Evolutionary conservation across 2,888 invertebrate species (phyloP).

Genomic region (Rhyacophila evoluta): DNA sequence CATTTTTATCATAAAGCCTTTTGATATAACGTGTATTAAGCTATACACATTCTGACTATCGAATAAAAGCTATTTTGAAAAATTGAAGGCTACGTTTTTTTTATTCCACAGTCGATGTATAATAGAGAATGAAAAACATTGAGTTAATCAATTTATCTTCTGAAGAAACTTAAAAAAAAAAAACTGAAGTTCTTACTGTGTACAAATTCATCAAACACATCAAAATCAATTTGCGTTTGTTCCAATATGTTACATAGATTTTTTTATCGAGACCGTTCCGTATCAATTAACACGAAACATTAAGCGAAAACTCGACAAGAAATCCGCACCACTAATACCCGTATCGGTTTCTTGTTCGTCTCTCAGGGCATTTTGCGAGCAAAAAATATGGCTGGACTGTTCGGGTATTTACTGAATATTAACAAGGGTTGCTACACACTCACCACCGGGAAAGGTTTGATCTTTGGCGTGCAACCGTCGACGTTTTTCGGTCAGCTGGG

Average conservation of each 20-base stretch:
- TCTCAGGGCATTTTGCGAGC: constrained; percentile 17
- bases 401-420: constrained; percentile 36
- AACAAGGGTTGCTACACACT: constrained; percentile 30
- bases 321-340: background rate
- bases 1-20: too few species aligned
- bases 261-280: background rate
- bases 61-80: too few species aligned
- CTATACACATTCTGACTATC: too few species aligned
- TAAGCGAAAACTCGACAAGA: background rate
- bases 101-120: too few species aligned
- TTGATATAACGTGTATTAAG: too few species aligned
- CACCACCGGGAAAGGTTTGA: background rate
- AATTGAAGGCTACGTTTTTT: too few species aligned
- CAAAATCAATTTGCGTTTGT: background rate
- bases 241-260: background rate
- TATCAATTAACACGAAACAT: background rate
- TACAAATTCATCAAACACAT: background rate
- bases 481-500: too few species aligned
- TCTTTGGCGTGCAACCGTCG: background rate
- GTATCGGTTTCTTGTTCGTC: constrained; percentile 30
- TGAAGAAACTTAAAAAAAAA: too few species aligned
- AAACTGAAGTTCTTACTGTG: background rate
- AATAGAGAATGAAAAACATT: too few species aligned
- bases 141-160: too few species aligned
- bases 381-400: constrained; percentile 32